Percentiles rank a stretch among this genome's conserved stretches.
Conservation (phyloP, 1,140 invertebrate species). For the Drosophila azteca region DNA sequence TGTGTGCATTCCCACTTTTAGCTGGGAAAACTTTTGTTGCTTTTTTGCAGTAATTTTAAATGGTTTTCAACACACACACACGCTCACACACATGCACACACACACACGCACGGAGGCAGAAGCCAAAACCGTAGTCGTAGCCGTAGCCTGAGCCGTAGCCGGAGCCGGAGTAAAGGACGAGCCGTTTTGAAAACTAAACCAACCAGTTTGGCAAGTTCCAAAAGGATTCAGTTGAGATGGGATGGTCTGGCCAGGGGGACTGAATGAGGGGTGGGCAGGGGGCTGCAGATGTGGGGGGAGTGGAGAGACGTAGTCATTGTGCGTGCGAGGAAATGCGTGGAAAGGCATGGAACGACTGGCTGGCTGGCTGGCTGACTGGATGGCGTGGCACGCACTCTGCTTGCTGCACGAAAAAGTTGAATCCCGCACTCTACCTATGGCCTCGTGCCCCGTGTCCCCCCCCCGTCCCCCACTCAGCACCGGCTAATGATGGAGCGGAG, state of each 20-base stretch:
- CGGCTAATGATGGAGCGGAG: slow-evolving; percentile 57
- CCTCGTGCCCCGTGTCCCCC: neutral
- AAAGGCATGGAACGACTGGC: slow-evolving; percentile 37
- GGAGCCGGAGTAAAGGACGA: slow-evolving; percentile 15
- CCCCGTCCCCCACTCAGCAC: no score
- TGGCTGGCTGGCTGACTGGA: neutral
- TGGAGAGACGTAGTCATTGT: slow-evolving; percentile 30
- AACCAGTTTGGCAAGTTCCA: slow-evolving; percentile 73
- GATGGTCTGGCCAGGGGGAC: neutral
- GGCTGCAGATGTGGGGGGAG: no score
- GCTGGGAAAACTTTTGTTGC: slow-evolving; percentile 64
- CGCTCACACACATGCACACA: slow-evolving; percentile 15
- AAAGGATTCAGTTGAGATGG: slow-evolving; percentile 45
- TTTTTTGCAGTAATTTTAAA: slow-evolving; percentile 76
- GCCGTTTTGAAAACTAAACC: slow-evolving; percentile 64
- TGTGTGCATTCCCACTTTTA: slow-evolving; percentile 12
- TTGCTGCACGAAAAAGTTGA: slow-evolving; percentile 26
- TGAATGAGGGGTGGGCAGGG: neutral
- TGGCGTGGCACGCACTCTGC: slow-evolving; percentile 25
- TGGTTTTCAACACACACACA: slow-evolving; percentile 60
- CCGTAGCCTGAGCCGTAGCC: no score
- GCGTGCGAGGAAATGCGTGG: slow-evolving; percentile 60
- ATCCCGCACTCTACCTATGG: slow-evolving; percentile 39
- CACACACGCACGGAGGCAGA: slow-evolving; percentile 2
- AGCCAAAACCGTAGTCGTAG: neutral